Base-by-base conservation (phyloP, 2,113 vertebrate genomes). In the Lampris megalopsis region DNA sequence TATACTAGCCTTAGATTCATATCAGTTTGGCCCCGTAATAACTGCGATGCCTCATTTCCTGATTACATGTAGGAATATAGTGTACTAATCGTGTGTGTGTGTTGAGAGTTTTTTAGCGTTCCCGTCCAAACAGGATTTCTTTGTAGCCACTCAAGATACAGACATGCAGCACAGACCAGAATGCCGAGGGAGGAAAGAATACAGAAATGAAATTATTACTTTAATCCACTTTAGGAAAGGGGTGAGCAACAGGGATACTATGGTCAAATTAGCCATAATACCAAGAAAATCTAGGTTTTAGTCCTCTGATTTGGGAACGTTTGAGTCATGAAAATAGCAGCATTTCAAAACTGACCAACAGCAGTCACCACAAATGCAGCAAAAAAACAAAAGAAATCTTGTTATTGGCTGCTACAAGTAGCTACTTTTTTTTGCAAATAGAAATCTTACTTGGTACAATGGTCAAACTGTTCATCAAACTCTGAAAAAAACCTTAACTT, bases 401-500 rank as follows among this genome's bases (percentile, higher is more conserved):
- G 43, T 64, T 71, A 49, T 35, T 71, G 40, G 63, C 65, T 81
- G 59, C 69, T 57, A 40, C 43, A 50, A 1, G 1, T 38, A 9
- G 4, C 7, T 45, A 45, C 7, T 48, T 49, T 24, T 63, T 64
- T 49, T 49, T 35, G 24, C 24, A 24, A 24, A 24, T 24, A 24
- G 24, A n/a, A 35, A 36, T 63, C 43, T 35, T 66, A 66, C n/a
- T 13, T 13, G 42, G 37, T 52, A 2, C 7, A 53, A 42, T 53
- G 38, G 3, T 67, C 13, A 63, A 13, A 63, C 24, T 4, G 9
- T 49, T 43, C 42, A 38, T 73, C 9, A 62, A 86, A 64, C 5
- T 61, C 42, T 58, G 5, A 48, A 8, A 69, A 61, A 42, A 42
- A 2, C 35, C 43, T 36, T 37, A 71, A 64, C 9, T 47, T 35